A percentile compares a stretch with the other conserved stretches of the same genome.
These are phyloP conservation scores for Xiphorhynchus elegans DNA, from an alignment of 2,113 vertebrate species.

Conservation along the genomic window DNA sequence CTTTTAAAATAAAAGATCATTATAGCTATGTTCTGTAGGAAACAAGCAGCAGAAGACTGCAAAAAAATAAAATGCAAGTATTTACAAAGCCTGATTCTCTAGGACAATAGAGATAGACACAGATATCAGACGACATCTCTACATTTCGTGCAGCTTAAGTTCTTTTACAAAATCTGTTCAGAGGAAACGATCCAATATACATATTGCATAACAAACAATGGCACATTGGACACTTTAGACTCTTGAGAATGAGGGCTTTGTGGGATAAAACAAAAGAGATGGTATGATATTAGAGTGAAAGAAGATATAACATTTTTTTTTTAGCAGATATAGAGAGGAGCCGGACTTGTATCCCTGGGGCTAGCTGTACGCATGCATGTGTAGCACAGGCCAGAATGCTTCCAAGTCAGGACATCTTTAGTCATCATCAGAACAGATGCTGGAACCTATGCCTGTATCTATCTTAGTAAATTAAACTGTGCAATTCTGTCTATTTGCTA, in stretches of 20 bases:
- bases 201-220: background rate
- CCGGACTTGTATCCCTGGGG: background rate
- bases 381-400: background rate
- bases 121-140: background rate
- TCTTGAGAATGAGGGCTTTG: background rate
- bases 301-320: background rate
- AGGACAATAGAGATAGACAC: accelerated
- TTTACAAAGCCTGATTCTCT: background rate
- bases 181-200: background rate
- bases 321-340: background rate
- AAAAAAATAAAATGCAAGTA: background rate
- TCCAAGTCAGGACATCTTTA: background rate
- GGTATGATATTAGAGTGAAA: background rate
- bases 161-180: background rate
- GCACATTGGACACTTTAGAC: background rate
- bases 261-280: background rate
- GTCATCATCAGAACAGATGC: background rate
- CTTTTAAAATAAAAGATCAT: background rate
- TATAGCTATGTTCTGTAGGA: background rate
- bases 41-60: background rate
- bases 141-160: background rate
- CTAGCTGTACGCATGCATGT: background rate
- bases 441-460: background rate
- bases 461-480: background rate
- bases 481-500: background rate